Evolutionary conservation across 2,888 invertebrate species (phyloP), one percentile per base, ranked within the genome.

Genomic region (Iphiclides podalirius): DNA sequence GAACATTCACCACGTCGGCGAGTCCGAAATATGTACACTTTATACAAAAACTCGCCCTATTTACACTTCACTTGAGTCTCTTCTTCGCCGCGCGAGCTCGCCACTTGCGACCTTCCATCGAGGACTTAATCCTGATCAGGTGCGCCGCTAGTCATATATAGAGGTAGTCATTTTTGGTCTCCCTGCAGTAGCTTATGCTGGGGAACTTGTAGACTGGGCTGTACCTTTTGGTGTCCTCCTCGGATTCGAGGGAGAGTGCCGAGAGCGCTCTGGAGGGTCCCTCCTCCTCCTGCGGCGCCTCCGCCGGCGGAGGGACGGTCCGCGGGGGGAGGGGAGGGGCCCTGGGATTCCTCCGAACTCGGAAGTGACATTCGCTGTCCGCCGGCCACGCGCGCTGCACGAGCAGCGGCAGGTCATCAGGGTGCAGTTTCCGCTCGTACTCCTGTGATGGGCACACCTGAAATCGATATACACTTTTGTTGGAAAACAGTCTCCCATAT

Each of bases 401-500:
- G 61, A 93, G 91, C 15, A 96, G 87, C 0, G 96, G 96, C 54
- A 94, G 90, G 76, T 96, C 96, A 61, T 96, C 96, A 0, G 95
- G 95, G 77, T 96, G 96, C 28, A 96, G 82, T 82, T 96, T 96
- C 50, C 96, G 91, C 78, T 96, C 96, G 80, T 95, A 95, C 76
- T 96, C 95, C 76, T 95, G 94, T 4, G 94, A 93, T 55, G 93
- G 92, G 65, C 93, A 93, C 16, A 92, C 92, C 92, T 92, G 75
- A 6, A 79, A 75, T 33, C 1, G 2, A 12, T 11, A 34, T 17
- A 16, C 1, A 14, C 12, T 9, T 9, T 9, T 34, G 11, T 13
- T 38, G 17, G 37, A 38, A 20, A 8, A 7, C n/a, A n/a, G n/a
- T n/a, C n/a, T 15, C 6, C n/a, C n/a, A n/a, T n/a, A n/a, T n/a